A percentile compares a stretch with the other conserved stretches of the same genome.
These are phyloP conservation scores for Gavia stellata DNA, from an alignment of 2,113 vertebrate species.

Conservation along the genomic window DNA sequence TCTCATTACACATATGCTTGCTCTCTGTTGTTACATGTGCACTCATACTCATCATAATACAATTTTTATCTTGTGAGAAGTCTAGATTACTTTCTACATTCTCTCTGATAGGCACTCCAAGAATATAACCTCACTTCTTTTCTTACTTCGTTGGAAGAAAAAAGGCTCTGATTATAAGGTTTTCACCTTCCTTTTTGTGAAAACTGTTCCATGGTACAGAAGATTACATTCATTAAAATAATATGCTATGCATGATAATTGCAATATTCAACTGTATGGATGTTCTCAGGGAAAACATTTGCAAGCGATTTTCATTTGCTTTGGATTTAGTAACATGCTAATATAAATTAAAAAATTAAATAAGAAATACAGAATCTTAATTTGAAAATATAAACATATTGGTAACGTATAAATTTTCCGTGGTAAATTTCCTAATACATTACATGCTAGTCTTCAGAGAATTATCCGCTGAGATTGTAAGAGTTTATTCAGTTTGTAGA, in stretches of 20 bases:
- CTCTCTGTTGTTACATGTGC: not conserved
- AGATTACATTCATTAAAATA: not conserved
- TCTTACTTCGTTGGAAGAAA: not conserved
- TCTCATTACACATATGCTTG: not conserved
- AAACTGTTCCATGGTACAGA: not conserved
- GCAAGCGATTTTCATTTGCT: not conserved
- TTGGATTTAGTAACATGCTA: not conserved
- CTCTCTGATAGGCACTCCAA: not conserved
- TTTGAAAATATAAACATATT: not conserved
- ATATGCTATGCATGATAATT: not conserved
- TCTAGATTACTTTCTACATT: not conserved
- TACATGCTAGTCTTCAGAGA: not conserved
- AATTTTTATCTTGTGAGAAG: not conserved
- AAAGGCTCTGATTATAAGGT: not conserved
- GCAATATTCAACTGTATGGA: not conserved
- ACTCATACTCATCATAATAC: not conserved
- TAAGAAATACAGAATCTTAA: not conserved
- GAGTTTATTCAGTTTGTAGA: not conserved
- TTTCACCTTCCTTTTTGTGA: not conserved
- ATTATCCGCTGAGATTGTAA: not conserved
- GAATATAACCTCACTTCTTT: not conserved
- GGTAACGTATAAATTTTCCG: not conserved
- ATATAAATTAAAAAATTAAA: not conserved
- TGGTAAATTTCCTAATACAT: not conserved
- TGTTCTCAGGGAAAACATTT: not conserved